These are phyloP conservation scores for Macroglossus sobrinus DNA, from an alignment of 2,113 vertebrate species.

Conservation along the genomic window DNA sequence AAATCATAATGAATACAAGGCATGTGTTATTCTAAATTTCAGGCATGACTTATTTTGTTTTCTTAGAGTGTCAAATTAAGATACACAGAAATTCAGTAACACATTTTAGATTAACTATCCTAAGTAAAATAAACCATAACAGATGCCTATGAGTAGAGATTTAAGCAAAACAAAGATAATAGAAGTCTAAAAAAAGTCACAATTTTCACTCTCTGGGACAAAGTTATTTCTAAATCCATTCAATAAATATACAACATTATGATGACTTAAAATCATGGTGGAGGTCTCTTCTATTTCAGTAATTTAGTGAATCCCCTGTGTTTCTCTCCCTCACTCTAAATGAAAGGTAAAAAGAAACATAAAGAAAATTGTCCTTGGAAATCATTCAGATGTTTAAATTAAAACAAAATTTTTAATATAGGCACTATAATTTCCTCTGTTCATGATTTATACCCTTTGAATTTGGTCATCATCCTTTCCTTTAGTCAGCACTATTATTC, in stretches of 20 bases:
- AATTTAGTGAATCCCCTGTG: neutral
- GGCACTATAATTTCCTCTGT: neutral
- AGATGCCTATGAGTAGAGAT: slow-evolving; percentile 20
- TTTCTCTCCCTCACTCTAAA: neutral
- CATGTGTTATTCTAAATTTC: slow-evolving; percentile 34
- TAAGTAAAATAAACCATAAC: slow-evolving; percentile 54
- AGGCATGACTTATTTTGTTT: slow-evolving; percentile 48
- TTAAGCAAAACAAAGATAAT: slow-evolving; percentile 54
- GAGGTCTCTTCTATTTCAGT: neutral
- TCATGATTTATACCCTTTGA: neutral
- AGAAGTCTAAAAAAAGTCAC: neutral
- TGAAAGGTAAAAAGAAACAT: neutral
- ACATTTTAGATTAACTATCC: slow-evolving; percentile 39
- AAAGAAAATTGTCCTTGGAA: neutral
- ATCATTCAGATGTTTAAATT: neutral
- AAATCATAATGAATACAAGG: slow-evolving; percentile 6
- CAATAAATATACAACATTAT: neutral
- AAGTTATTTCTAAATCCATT: slow-evolving; percentile 22
- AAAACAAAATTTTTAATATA: neutral
- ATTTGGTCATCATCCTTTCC: neutral
- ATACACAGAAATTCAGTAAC: slow-evolving; percentile 47
- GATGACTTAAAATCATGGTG: neutral
- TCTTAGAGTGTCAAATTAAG: slow-evolving; percentile 55
- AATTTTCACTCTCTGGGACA: neutral
- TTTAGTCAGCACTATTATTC: neutral